Conservation (phyloP, 2,888 invertebrate genomes). For the Ophonus ardosiacus region DNA sequence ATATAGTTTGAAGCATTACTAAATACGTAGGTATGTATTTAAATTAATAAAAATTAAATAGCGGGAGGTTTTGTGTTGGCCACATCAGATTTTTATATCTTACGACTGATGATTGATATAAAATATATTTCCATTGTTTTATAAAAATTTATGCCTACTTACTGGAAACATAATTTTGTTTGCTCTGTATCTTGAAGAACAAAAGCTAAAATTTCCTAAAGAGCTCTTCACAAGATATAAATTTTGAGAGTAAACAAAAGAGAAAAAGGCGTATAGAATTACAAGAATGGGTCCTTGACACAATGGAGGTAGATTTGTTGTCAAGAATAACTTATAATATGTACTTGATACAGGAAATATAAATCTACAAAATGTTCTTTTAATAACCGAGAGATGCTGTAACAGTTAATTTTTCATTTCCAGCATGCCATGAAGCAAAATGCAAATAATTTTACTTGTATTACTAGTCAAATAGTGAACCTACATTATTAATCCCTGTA, state of each 20-base stretch:
- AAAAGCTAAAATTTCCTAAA: slow-evolving; percentile 10
- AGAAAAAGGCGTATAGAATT: not conserved
- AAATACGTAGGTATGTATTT: too few relatives aligned
- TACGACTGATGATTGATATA: too few relatives aligned
- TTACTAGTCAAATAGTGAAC: too few relatives aligned
- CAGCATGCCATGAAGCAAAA: too few relatives aligned
- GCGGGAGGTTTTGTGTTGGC: too few relatives aligned
- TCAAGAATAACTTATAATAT: not conserved
- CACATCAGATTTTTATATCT: too few relatives aligned
- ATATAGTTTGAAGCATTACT: too few relatives aligned
- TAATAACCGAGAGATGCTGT: not conserved
- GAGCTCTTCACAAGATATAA: not conserved
- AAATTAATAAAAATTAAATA: too few relatives aligned
- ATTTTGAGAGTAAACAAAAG: slow-evolving; percentile 9
- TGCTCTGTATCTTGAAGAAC: not conserved
- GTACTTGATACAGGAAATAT: not conserved
- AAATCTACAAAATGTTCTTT: not conserved
- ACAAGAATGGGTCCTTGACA: not conserved
- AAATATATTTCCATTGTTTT: not conserved
- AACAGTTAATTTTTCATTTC: too few relatives aligned
- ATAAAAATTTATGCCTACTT: not conserved
- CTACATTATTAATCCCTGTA: too few relatives aligned
- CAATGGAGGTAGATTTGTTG: not conserved
- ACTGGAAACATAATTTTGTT: not conserved
- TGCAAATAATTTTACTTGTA: too few relatives aligned